Base-by-base conservation (phyloP, 2,888 invertebrate genomes). In the Hydrotaea cyrtoneurina region DNA sequence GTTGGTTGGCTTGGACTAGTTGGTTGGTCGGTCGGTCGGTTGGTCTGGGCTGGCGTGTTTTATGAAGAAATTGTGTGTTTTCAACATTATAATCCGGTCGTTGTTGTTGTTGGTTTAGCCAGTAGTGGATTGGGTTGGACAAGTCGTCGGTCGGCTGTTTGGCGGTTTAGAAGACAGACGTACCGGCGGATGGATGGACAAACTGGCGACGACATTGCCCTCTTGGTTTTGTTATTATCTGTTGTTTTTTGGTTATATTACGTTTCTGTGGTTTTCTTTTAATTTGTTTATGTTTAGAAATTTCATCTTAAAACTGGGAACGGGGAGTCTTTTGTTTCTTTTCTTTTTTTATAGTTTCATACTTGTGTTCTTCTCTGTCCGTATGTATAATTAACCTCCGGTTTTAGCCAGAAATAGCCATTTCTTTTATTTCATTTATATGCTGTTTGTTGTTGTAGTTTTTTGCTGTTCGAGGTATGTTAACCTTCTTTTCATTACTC, bases 401-500 rank as follows among this genome's bases (percentile, higher is more conserved):
- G 74, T 81, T 78, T 78, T 72, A 78, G 55, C 31, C 77, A 71
- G 73, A 74, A 77, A 74, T 79, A 78, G 73, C 73, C 19, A 77
- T 76, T 78, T 80, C 69, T 78, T 84, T 78, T 76, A 50, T 74
- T 77, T 72, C 23, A 26, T 77, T 69, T 59, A 50, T 46, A 50
- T 53, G 69, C 57, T 55, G 15, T 3, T 74, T 66, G 73, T 39
- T 36, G 36, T 55, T 39, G 26, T 23, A 10, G 17, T 19, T 59
- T 36, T 57, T 31, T 11, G 39, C 26, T 36, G 57, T 50, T 76
- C 50, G 80, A 13, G 46, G 69, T 84, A 64, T 80, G 80, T 75
- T 84, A 84, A 84, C 84, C 80, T 84, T 84, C 84, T 84, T 84
- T 81, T 81, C 78, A 76, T 80, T 78, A 81, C 84, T 76, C 64